Evolutionary conservation across 2,888 invertebrate genomes (phyloP).

Genomic region (Andrena camellia): DNA sequence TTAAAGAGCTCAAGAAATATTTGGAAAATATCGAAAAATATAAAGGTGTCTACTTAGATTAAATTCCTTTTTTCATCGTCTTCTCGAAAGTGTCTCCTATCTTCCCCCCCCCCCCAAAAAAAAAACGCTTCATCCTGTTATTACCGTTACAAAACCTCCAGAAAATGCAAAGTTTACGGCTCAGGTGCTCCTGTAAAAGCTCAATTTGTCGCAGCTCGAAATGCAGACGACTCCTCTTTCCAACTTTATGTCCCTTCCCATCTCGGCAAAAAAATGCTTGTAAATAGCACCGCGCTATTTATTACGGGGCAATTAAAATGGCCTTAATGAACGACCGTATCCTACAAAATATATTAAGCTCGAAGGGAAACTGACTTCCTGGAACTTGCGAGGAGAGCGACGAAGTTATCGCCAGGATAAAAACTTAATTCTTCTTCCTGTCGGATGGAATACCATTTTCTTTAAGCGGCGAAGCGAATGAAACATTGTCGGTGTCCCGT

Average conservation of each 20-base stretch:
- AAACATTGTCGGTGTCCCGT: background rate
- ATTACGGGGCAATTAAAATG: constrained; percentile 40
- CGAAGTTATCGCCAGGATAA: constrained; percentile 31
- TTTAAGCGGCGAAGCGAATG: background rate
- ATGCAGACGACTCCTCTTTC: background rate
- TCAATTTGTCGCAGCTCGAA: constrained; percentile 6
- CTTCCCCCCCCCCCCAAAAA: no score
- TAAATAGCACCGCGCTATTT: constrained; percentile 27
- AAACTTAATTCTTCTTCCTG: constrained; percentile 41
- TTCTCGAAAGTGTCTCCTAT: background rate
- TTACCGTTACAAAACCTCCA: background rate
- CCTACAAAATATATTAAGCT: constrained; percentile 18
- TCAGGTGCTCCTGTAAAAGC: no score
- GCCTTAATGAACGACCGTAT: constrained; percentile 33
- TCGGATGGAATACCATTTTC: constrained; percentile 11
- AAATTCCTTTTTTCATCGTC: background rate
- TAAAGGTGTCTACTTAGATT: background rate
- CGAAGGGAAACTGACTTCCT: constrained; percentile 6
- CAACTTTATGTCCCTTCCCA: background rate
- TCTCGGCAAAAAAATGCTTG: background rate
- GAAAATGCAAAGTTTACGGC: constrained; percentile 2
- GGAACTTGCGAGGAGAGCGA: constrained; percentile 28
- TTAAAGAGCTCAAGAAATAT: background rate
- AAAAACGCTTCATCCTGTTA: constrained; percentile 7
- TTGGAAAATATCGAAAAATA: background rate